These are phyloP conservation scores for Xylophagus ater DNA, from an alignment of 2,888 invertebrate species.

Conservation along the genomic window DNA sequence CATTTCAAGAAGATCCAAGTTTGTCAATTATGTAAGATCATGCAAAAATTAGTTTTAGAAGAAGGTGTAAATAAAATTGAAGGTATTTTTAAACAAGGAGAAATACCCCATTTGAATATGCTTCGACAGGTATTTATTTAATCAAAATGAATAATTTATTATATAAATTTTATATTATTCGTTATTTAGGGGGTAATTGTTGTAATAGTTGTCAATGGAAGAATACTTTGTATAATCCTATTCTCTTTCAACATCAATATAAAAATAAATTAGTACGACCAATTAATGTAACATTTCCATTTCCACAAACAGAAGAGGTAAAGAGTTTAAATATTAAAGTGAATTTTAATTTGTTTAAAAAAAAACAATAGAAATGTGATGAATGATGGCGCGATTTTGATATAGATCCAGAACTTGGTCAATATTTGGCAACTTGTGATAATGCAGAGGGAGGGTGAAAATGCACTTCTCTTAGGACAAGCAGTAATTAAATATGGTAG, in stretches of 20 bases:
- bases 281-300: conserved; percentile 78
- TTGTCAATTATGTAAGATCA: conserved; percentile 83
- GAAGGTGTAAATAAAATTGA: conserved; percentile 69
- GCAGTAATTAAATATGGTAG: conserved; percentile 6
- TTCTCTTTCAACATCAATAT: conserved; percentile 79
- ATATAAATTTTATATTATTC: conserved; percentile 22
- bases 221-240: conserved; percentile 85
- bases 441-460: conserved; percentile 41
- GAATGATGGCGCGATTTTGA: conserved; percentile 39
- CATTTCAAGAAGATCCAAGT: conserved; percentile 89
- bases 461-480: conserved; percentile 40
- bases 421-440: conserved; percentile 33
- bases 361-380: conserved; percentile 28
- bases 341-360: background rate
- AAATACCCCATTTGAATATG: conserved; percentile 78
- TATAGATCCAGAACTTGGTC: conserved; percentile 32
- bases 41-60: conserved; percentile 72
- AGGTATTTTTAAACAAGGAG: conserved; percentile 67
- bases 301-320: conserved; percentile 74
- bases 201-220: conserved; percentile 93
- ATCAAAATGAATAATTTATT: conserved; percentile 2
- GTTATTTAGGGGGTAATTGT: conserved; percentile 92
- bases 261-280: conserved; percentile 73
- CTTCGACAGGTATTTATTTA: conserved; percentile 58
- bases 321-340: conserved; percentile 5